Conservation (phyloP, 1,140 invertebrate genomes). For the Drosophila dunni region DNA sequence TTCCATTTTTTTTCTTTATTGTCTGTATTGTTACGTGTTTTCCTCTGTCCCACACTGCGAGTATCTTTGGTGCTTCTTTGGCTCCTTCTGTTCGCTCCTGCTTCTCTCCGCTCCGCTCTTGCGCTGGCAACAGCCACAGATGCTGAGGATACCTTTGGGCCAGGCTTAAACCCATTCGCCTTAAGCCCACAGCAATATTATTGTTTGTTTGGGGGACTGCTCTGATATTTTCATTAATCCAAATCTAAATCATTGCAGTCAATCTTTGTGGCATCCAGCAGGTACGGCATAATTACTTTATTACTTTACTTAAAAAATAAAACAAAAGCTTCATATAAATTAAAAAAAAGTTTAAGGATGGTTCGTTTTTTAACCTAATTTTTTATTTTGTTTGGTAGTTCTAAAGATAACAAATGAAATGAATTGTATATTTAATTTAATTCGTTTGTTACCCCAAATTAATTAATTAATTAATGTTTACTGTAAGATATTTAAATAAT, state of each 20-base stretch:
- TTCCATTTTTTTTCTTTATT: constrained; percentile 6
- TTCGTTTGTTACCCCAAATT: too few species aligned
- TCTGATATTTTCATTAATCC: constrained; percentile 29
- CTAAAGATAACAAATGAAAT: too few species aligned
- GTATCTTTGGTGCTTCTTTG: background rate
- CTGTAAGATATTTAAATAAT: too few species aligned
- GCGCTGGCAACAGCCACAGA: too few species aligned
- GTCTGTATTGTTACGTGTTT: constrained; percentile 3
- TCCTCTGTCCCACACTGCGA: constrained; percentile 10
- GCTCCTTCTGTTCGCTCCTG: background rate
- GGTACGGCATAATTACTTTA: background rate
- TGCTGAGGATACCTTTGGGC: background rate
- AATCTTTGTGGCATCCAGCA: background rate
- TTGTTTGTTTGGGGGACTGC: constrained; percentile 21
- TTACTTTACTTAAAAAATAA: too few species aligned
- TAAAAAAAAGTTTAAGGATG: too few species aligned
- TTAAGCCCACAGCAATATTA: constrained; percentile 6
- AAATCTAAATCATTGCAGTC: background rate
- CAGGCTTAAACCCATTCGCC: constrained; percentile 3
- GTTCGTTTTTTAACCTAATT: too few species aligned
- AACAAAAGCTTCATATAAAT: too few species aligned
- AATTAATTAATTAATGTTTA: too few species aligned
- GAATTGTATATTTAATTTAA: too few species aligned
- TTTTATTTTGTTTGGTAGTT: too few species aligned
- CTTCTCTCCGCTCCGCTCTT: background rate